Evolutionary conservation across 2,888 invertebrate genomes (phyloP).

Genomic region (Macaria notata): DNA sequence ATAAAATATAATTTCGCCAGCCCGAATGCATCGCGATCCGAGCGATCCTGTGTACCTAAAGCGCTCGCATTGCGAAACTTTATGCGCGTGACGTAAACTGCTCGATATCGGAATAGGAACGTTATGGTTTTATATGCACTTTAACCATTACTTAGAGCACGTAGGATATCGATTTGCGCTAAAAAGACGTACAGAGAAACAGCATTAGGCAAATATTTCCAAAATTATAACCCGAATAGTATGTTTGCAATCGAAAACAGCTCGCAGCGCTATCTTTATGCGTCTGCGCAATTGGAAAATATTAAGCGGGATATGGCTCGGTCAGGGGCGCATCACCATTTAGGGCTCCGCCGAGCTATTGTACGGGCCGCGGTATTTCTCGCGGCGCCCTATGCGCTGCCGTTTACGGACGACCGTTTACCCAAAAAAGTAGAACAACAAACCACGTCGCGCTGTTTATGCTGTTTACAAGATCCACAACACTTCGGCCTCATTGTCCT

Average conservation of each 20-base stretch:
- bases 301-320: constrained; percentile 57
- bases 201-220: too few relatives aligned
- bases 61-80: constrained; percentile 50
- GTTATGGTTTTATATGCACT: constrained; percentile 23
- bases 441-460: constrained; percentile 53
- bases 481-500: constrained; percentile 74
- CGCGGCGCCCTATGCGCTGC: constrained; percentile 71
- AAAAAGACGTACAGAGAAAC: too few relatives aligned
- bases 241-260: constrained; percentile 53
- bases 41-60: constrained; percentile 48
- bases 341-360: constrained; percentile 65
- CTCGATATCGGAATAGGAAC: constrained; percentile 31
- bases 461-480: constrained; percentile 77
- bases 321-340: constrained; percentile 65
- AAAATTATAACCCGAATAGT: constrained; percentile 37
- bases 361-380: constrained; percentile 68
- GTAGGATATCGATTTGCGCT: too few relatives aligned
- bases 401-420: constrained; percentile 75
- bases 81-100: constrained; percentile 45
- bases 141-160: too few relatives aligned
- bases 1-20: constrained; percentile 72
- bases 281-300: constrained; percentile 47
- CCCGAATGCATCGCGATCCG: constrained; percentile 60
- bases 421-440: constrained; percentile 81
- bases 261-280: constrained; percentile 29